Evolutionary conservation across 2,888 invertebrate genomes (phyloP).

Genomic region (Drosophila affinis): DNA sequence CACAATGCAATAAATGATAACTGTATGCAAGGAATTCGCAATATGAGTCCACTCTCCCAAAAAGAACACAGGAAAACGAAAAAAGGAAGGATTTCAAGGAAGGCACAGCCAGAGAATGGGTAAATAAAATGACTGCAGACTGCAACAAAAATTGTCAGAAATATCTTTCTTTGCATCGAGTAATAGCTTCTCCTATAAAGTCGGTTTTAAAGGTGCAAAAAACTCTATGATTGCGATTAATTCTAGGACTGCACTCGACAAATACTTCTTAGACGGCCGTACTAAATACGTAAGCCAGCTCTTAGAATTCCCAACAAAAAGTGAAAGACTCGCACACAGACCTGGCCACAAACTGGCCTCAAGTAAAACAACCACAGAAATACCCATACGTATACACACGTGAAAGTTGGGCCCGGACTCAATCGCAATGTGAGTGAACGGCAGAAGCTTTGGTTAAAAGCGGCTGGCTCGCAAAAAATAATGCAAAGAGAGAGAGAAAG

Average conservation of each 20-base stretch:
- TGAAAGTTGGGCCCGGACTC: slow-evolving; percentile 33
- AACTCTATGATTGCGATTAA: neutral
- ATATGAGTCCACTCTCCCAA: slow-evolving; percentile 30
- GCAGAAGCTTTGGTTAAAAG: slow-evolving; percentile 59
- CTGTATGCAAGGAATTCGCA: slow-evolving; percentile 45
- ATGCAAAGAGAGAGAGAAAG: neutral
- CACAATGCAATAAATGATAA: slow-evolving; percentile 66
- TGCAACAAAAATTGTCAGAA: neutral
- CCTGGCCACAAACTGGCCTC: slow-evolving; percentile 14
- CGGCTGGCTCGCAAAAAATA: slow-evolving; percentile 52
- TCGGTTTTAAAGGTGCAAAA: neutral
- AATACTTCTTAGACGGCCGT: neutral
- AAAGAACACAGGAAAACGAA: neutral
- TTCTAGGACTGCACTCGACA: neutral
- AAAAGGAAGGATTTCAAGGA: neutral
- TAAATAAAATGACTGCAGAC: slow-evolving; percentile 7
- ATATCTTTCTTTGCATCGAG: neutral
- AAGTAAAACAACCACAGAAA: slow-evolving; percentile 21
- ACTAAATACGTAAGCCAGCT: slow-evolving; percentile 57
- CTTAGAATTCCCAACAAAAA: slow-evolving; percentile 67
- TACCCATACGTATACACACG: slow-evolving; percentile 15
- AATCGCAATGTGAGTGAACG: slow-evolving; percentile 51
- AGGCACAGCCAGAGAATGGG: slow-evolving; percentile 14
- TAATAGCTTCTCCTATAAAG: neutral
- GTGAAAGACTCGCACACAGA: slow-evolving; percentile 55